Conservation (phyloP, 2,888 invertebrate genomes). For the Microctonus brassicae region DNA sequence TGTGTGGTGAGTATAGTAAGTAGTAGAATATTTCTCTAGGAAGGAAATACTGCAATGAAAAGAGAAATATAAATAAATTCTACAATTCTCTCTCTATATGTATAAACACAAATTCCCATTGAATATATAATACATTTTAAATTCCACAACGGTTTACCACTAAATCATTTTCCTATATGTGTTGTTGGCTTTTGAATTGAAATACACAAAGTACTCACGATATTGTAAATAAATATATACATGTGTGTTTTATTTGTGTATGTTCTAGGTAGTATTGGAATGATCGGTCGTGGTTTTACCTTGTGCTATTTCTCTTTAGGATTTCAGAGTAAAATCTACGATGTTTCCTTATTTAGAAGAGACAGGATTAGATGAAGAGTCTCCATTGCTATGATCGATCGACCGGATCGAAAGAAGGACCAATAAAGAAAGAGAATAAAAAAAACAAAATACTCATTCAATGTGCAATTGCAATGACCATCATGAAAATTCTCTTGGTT, state of each 20-base stretch:
- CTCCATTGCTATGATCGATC: constrained; percentile 29
- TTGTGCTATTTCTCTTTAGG: background rate
- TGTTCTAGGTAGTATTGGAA: too few species aligned
- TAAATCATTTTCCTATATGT: constrained; percentile 19
- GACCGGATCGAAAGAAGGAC: constrained; percentile 20
- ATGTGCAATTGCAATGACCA: background rate
- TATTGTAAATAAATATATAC: too few species aligned
- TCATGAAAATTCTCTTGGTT: constrained; percentile 22
- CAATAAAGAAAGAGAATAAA: too few species aligned
- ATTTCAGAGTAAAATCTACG: constrained; percentile 30
- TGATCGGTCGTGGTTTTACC: background rate
- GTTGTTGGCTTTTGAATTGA: constrained; percentile 5
- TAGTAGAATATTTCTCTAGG: too few species aligned
- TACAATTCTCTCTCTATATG: background rate
- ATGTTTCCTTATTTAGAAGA: constrained; percentile 29
- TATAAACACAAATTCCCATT: constrained; percentile 22
- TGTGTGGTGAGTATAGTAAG: too few species aligned
- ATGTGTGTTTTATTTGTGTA: too few species aligned
- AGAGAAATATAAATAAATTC: constrained; percentile 16
- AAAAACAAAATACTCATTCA: background rate
- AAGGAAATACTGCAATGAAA: constrained; percentile 15
- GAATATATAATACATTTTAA: constrained; percentile 4
- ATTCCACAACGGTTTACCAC: constrained; percentile 13
- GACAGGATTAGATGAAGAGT: constrained; percentile 21
- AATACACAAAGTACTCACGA: background rate